These are phyloP conservation scores for Philopedon plagiatum DNA, from an alignment of 2,888 invertebrate genomes.

Conservation along the genomic window DNA sequence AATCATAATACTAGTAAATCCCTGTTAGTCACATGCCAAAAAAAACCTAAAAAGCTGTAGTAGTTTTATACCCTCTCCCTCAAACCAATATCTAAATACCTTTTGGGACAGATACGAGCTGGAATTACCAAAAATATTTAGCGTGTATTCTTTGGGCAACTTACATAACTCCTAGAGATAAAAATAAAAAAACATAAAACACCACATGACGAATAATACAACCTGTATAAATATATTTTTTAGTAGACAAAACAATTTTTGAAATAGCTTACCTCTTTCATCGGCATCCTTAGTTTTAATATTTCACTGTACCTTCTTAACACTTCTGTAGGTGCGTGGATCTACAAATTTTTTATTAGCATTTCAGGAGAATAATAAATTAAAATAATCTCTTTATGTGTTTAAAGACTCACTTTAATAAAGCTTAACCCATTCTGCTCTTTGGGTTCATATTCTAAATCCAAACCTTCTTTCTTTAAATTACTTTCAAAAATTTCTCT, in stretches of 20 bases:
- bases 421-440: constrained; percentile 81
- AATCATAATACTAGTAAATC: background rate
- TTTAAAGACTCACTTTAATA: constrained; percentile 79
- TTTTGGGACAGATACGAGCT: constrained; percentile 74
- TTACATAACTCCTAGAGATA: constrained; percentile 75
- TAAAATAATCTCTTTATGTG: no score
- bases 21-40: constrained; percentile 22
- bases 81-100: constrained; percentile 51
- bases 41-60: constrained; percentile 27
- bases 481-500: constrained; percentile 80
- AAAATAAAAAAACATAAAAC: constrained; percentile 49
- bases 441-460: constrained; percentile 79
- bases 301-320: constrained; percentile 91
- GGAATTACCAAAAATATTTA: constrained; percentile 77
- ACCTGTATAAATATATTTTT: no score
- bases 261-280: constrained; percentile 83
- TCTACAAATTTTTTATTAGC: no score
- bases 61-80: background rate
- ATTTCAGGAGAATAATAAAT: no score
- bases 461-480: constrained; percentile 80
- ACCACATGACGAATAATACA: no score
- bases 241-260: no score
- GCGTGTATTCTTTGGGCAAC: constrained; percentile 72
- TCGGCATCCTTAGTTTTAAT: constrained; percentile 92
- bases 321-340: constrained; percentile 89